These are phyloP conservation scores for Synanthedon andrenaeformis DNA, from an alignment of 2,888 invertebrate genomes.

Conservation along the genomic window DNA sequence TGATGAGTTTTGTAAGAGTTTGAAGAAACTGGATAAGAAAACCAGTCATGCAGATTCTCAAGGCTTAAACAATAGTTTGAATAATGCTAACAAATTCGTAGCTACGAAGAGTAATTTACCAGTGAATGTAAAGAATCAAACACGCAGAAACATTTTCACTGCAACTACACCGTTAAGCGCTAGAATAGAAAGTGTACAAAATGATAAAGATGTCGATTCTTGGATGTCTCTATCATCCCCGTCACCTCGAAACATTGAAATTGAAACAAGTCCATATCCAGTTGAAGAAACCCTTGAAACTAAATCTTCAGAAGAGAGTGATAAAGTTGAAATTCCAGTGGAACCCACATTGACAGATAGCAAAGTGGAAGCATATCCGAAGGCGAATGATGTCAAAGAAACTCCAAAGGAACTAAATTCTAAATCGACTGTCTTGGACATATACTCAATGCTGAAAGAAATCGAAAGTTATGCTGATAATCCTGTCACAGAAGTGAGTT, in stretches of 20 bases:
- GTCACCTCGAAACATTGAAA: constrained; percentile 39
- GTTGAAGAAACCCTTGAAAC: constrained; percentile 10
- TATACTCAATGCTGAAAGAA: constrained; percentile 64
- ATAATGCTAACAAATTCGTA: constrained; percentile 23
- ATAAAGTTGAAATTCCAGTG: constrained; percentile 9
- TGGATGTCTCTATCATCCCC: constrained; percentile 62
- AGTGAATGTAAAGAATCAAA: constrained; percentile 29
- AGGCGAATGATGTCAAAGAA: constrained; percentile 23
- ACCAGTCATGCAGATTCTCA: constrained; percentile 23
- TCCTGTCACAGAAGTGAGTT: constrained; percentile 33
- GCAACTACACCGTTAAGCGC: constrained; percentile 42
- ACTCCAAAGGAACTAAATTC: constrained; percentile 33
- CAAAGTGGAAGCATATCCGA: constrained; percentile 6
- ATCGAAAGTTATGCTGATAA: constrained; percentile 60
- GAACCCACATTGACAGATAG: constrained; percentile 1
- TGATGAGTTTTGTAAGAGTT: constrained; percentile 24
- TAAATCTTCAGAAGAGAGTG: constrained; percentile 8
- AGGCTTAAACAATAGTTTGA: constrained; percentile 36
- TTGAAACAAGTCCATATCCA: constrained; percentile 14
- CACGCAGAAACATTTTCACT: constrained; percentile 37
- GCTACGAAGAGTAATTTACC: constrained; percentile 19
- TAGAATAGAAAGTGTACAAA: constrained; percentile 49
- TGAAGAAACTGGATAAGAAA: constrained; percentile 39
- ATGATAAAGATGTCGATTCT: constrained; percentile 60
- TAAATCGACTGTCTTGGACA: constrained; percentile 57